Conservation (phyloP, 2,797 vertebrate species). For the Coilia nasus region DNA sequence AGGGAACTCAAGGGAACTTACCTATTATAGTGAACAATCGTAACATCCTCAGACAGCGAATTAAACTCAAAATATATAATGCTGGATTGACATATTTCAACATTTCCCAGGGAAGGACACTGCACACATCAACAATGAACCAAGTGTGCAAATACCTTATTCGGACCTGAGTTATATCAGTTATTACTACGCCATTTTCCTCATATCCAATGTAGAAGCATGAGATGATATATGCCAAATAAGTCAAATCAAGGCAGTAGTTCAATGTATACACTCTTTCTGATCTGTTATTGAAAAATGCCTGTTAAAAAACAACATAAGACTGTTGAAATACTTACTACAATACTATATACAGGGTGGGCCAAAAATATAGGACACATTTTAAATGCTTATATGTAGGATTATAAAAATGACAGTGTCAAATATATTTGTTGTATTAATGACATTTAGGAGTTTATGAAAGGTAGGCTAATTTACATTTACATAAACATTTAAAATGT, state of each 20-base stretch:
- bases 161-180: constrained; percentile 20
- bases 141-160: constrained; percentile 41
- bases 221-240: constrained; percentile 41
- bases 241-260: constrained; percentile 43
- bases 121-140: constrained; percentile 47
- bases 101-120: constrained; percentile 39
- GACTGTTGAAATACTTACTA: not conserved
- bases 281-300: constrained; percentile 37
- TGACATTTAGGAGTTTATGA: too few species aligned
- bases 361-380: too few species aligned
- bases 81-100: not conserved
- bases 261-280: not conserved
- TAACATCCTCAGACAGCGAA: constrained; percentile 41
- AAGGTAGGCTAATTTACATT: too few species aligned
- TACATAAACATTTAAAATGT: too few species aligned
- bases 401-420: too few species aligned
- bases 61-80: constrained; percentile 23
- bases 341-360: too few species aligned
- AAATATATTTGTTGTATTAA: too few species aligned
- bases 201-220: constrained; percentile 48
- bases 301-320: constrained; percentile 26
- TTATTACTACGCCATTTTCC: constrained; percentile 42
- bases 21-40: constrained; percentile 41
- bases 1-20: constrained; percentile 35
- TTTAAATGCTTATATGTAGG: too few species aligned